Percentiles rank a stretch among this genome's conserved stretches.
phyloP scores from a whole-genome alignment of 2,888 invertebrate species.

The Tenthredo mesomela region DNA sequence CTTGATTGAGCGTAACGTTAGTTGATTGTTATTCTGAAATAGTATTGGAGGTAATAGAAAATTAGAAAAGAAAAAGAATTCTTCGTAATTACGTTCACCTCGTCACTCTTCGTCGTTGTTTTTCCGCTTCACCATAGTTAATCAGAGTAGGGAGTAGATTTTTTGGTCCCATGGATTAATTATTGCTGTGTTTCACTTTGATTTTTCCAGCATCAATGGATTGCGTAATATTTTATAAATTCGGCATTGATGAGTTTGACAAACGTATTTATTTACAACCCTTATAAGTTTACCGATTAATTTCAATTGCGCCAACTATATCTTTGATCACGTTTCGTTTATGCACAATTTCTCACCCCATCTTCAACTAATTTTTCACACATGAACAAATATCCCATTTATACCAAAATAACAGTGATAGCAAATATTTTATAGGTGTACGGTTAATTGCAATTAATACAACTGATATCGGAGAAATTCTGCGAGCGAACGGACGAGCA shows the following conservation, averaged over 20 bases:
- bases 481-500: background rate
- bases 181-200: background rate
- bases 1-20: background rate
- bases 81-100: background rate
- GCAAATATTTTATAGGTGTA: background rate
- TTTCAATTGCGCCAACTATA: background rate
- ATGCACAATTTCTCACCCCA: background rate
- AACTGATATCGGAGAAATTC: slow-evolving; percentile 6
- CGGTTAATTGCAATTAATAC: slow-evolving; percentile 24
- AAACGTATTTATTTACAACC: background rate
- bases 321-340: background rate
- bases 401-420: background rate
- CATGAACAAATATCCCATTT: background rate
- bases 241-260: background rate
- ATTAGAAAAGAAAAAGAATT: too few relatives aligned
- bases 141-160: background rate
- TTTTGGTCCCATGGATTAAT: background rate
- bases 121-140: background rate
- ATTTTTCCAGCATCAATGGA: background rate
- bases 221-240: background rate
- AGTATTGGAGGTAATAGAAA: background rate
- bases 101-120: background rate
- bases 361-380: background rate
- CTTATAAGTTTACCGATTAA: background rate
- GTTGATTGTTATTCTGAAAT: background rate